Conservation (phyloP, 2,888 invertebrate species). For the Oeneis ivallda region DNA sequence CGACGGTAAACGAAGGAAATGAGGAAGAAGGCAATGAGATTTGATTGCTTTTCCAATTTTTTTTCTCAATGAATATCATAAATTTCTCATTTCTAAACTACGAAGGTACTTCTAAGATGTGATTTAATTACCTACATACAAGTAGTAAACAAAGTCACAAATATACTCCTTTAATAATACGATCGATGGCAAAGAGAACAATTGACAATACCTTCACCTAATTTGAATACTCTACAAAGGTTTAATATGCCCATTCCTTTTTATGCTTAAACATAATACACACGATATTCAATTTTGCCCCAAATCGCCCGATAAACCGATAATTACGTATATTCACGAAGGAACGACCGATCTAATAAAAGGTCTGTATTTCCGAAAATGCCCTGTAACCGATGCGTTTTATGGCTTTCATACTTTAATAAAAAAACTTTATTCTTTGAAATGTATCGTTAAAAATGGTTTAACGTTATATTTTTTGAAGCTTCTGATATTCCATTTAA, state of each 20-base stretch:
- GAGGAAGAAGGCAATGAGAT: too few species aligned
- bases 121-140: too few species aligned
- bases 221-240: too few species aligned
- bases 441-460: neutral
- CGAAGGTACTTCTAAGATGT: too few species aligned
- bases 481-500: too few species aligned
- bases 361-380: neutral
- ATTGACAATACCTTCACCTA: neutral
- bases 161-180: too few species aligned
- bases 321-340: conserved; percentile 1
- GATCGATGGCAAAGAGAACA: too few species aligned
- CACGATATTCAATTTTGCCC: neutral
- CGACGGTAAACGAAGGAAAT: too few species aligned
- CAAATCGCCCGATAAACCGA: conserved; percentile 1
- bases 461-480: too few species aligned
- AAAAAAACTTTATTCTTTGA: neutral
- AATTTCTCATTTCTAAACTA: too few species aligned
- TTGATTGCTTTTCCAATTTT: too few species aligned
- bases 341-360: conserved; percentile 5
- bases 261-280: neutral
- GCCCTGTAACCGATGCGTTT: neutral
- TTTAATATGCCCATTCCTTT: neutral
- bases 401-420: neutral
- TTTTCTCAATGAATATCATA: neutral
- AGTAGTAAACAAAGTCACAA: too few species aligned